phyloP scores from a whole-genome alignment of 2,797 vertebrate species.

The Alfaro cultratus region DNA sequence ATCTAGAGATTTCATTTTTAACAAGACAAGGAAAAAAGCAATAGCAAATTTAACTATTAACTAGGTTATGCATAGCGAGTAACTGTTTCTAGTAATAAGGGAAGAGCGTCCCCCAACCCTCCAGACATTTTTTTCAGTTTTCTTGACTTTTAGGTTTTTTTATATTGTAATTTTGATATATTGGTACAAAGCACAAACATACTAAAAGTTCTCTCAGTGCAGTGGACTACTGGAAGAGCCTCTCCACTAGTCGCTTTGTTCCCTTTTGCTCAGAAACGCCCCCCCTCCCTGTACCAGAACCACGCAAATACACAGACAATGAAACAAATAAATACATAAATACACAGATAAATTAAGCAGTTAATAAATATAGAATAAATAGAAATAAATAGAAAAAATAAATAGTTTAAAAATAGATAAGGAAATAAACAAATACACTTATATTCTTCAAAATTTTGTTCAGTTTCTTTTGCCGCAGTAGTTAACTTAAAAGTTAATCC shows the following conservation, averaged over 20 bases:
- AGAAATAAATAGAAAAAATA: conserved; percentile 92
- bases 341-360: conserved; percentile 84
- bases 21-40: conserved; percentile 99
- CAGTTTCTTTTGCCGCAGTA: conserved; percentile 95
- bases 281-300: conserved; percentile 93
- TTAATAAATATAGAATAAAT: conserved; percentile 84
- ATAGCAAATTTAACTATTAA: conserved; percentile 99
- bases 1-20: conserved; percentile 99
- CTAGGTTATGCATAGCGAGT: conserved; percentile 99
- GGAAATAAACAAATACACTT: conserved; percentile 83
- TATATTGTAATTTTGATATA: conserved; percentile 99
- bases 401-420: conserved; percentile 84
- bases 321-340: conserved; percentile 89
- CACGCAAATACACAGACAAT: conserved; percentile 91
- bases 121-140: conserved; percentile 86
- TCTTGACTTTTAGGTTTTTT: conserved; percentile 81
- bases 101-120: conserved; percentile 98
- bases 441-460: conserved; percentile 84
- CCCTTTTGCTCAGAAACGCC: conserved; percentile 96
- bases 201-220: conserved; percentile 99
- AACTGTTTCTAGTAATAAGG: conserved; percentile 99
- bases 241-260: conserved; percentile 97
- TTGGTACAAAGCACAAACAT: conserved; percentile 99
- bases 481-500: conserved; percentile 91
- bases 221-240: conserved; percentile 96